A percentile compares a stretch with the other conserved stretches of the same genome.
Conservation (phyloP, 1,140 invertebrate genomes). For the Formica exsecta region DNA sequence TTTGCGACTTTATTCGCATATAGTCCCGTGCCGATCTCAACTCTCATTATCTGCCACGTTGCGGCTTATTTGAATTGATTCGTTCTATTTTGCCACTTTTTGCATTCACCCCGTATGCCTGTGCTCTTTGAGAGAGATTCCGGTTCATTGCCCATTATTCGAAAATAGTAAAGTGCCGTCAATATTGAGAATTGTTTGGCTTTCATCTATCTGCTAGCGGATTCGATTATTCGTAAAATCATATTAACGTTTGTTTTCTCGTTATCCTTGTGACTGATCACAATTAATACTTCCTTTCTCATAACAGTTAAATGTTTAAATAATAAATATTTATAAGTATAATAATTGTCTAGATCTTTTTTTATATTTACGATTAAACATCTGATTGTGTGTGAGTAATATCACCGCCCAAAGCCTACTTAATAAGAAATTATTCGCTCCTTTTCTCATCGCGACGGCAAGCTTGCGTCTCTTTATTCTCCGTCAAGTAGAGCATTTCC, state of each 20-base stretch:
- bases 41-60: conserved; percentile 51
- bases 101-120: background rate
- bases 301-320: background rate
- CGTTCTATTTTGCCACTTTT: background rate
- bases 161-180: background rate
- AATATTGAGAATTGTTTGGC: conserved; percentile 1
- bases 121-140: background rate
- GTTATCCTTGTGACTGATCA: background rate
- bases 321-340: background rate
- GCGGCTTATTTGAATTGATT: conserved; percentile 51
- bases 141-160: background rate
- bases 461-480: conserved; percentile 57
- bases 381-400: background rate
- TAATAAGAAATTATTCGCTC: conserved; percentile 38
- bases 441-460: background rate
- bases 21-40: background rate
- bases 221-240: background rate
- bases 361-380: background rate
- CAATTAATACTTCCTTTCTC: background rate
- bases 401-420: background rate
- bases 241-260: background rate
- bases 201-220: conserved; percentile 10
- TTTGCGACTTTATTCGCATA: conserved; percentile 12
- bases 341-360: background rate
- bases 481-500: conserved; percentile 45